Evolutionary conservation across 2,113 vertebrate genomes (phyloP).

Genomic region (Triplophysa tibetana): DNA sequence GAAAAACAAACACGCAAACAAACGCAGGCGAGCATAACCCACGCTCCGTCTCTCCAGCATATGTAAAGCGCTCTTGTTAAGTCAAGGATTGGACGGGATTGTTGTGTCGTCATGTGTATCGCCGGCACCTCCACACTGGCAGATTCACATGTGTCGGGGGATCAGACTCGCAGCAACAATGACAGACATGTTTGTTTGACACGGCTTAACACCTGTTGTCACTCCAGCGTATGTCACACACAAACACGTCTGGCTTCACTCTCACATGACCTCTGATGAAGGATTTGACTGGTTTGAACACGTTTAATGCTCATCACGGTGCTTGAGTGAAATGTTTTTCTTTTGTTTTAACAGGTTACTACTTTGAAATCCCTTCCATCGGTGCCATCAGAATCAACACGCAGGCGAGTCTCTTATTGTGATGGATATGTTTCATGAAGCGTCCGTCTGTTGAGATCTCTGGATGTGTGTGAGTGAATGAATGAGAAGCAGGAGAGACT

Average conservation of each 20-base stretch:
- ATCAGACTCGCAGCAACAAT: conserved; percentile 9
- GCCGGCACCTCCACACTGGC: background rate
- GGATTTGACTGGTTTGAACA: background rate
- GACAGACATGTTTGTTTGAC: conserved; percentile 33
- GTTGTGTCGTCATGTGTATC: background rate
- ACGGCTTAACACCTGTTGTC: conserved; percentile 34
- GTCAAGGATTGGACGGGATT: background rate
- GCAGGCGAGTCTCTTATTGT: conserved; percentile 74
- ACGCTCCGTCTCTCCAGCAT: background rate
- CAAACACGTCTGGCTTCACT: background rate
- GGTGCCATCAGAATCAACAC: conserved; percentile 98
- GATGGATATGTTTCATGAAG: background rate
- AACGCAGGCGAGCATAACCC: background rate
- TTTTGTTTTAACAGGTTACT: conserved; percentile 84
- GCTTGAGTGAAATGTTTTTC: conserved; percentile 11
- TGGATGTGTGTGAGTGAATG: no score
- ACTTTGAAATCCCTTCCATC: conserved; percentile 98
- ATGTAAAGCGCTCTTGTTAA: conserved; percentile 11
- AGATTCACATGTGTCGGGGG: conserved; percentile 22
- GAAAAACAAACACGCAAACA: background rate
- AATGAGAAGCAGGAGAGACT: no score
- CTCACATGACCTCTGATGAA: background rate
- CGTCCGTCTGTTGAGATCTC: no score
- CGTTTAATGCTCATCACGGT: background rate
- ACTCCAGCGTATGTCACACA: background rate